Evolutionary conservation across 2,888 invertebrate genomes (phyloP).

Genomic region (Lottia gigantea): DNA sequence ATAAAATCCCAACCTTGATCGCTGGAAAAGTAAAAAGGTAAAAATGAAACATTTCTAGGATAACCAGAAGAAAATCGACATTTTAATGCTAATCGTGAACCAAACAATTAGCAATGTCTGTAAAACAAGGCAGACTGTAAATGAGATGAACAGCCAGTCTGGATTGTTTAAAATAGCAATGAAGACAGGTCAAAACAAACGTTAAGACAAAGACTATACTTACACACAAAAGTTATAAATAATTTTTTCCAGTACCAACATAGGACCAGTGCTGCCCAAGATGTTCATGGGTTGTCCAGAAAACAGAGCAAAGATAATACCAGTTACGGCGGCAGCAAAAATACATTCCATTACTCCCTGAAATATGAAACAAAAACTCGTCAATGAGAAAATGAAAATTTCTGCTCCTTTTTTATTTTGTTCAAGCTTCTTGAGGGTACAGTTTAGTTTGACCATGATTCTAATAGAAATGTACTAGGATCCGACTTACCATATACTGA

Average conservation of each 20-base stretch:
- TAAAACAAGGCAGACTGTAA: neutral
- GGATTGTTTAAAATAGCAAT: neutral
- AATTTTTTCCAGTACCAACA: slow-evolving; percentile 77
- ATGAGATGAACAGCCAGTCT: no score
- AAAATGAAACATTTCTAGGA: no score
- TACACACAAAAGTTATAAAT: slow-evolving; percentile 91
- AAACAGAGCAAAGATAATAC: slow-evolving; percentile 63
- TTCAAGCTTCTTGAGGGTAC: no score
- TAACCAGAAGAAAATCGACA: no score
- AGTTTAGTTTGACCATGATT: no score
- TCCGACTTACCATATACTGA: slow-evolving; percentile 61
- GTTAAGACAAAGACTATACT: slow-evolving; percentile 50
- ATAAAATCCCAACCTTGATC: slow-evolving; percentile 85
- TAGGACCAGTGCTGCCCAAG: slow-evolving; percentile 68
- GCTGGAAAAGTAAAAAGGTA: slow-evolving; percentile 34
- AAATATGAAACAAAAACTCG: no score
- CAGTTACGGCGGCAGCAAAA: slow-evolving; percentile 68
- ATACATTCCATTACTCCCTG: slow-evolving; percentile 71
- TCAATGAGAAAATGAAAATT: no score
- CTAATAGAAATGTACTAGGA: neutral
- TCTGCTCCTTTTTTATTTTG: no score
- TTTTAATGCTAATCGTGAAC: neutral
- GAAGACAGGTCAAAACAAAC: no score
- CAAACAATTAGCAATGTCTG: no score
- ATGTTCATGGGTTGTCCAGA: slow-evolving; percentile 70